phyloP scores from a whole-genome alignment of 2,797 vertebrate genomes.

The Oreochromis mossambicus region DNA sequence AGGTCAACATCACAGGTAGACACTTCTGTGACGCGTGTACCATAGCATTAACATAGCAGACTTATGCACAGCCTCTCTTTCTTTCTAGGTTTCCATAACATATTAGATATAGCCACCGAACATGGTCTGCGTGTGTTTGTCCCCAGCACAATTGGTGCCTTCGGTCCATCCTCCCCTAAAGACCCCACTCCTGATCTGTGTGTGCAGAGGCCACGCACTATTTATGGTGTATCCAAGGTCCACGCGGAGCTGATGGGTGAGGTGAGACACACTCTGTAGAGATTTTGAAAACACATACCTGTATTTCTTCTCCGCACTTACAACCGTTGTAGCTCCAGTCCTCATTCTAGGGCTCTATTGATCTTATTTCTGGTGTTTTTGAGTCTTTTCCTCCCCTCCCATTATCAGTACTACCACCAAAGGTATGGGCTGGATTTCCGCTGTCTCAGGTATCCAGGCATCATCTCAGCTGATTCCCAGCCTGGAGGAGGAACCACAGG shows the following conservation, averaged over 20 bases:
- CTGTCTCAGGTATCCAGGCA: constrained; percentile 87
- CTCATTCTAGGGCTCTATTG: neutral
- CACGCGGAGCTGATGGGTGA: constrained; percentile 92
- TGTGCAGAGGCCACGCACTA: constrained; percentile 88
- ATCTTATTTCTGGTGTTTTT: neutral
- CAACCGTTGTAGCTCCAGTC: neutral
- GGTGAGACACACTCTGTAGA: constrained; percentile 62
- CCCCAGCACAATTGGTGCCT: constrained; percentile 90
- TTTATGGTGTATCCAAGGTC: constrained; percentile 92
- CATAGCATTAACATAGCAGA: neutral
- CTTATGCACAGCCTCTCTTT: constrained; percentile 15
- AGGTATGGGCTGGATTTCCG: constrained; percentile 89
- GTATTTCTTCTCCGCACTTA: neutral
- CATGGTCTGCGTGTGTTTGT: constrained; percentile 86
- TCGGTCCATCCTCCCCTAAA: constrained; percentile 86
- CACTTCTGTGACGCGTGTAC: neutral
- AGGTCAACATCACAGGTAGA: constrained; percentile 88
- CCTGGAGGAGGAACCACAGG: constrained; percentile 90
- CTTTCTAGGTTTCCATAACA: constrained; percentile 84
- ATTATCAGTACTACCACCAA: constrained; percentile 84
- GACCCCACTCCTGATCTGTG: constrained; percentile 88
- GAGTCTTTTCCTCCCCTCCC: neutral
- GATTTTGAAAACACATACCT: neutral
- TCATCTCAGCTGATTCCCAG: constrained; percentile 88
- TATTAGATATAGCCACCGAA: constrained; percentile 86